Evolutionary conservation across 2,888 invertebrate species (phyloP).

Genomic region (Marronus borbonicus): DNA sequence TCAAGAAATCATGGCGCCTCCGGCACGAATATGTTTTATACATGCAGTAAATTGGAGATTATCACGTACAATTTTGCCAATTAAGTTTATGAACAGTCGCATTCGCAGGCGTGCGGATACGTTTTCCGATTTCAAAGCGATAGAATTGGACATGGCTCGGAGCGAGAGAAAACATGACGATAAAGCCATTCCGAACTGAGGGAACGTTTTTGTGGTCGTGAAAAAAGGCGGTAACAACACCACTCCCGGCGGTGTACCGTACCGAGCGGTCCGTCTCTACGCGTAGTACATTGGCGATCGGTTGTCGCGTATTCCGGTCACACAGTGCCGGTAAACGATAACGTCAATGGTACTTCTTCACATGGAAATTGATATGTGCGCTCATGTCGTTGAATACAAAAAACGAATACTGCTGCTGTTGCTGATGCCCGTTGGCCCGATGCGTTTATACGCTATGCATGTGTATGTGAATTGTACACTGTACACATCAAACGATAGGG

Average conservation of each 20-base stretch:
- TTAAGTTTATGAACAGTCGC: no score
- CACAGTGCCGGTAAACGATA: conserved; percentile 19
- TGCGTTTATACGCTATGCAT: conserved; percentile 1
- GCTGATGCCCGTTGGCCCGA: conserved; percentile 15
- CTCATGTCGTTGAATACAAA: conserved; percentile 33
- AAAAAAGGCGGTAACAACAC: conserved; percentile 24
- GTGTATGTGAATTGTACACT: conserved; percentile 1
- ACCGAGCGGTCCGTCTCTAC: not conserved
- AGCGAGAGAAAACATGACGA: conserved; percentile 1
- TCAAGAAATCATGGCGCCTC: no score
- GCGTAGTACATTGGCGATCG: conserved; percentile 8
- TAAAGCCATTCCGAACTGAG: conserved; percentile 33
- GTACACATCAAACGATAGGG: conserved; percentile 28
- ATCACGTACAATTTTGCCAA: no score
- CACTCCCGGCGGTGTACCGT: conserved; percentile 1
- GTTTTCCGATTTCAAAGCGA: conserved; percentile 21
- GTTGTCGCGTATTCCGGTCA: conserved; percentile 27
- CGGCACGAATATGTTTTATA: no score
- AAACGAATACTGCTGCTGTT: not conserved
- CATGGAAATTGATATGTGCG: conserved; percentile 46
- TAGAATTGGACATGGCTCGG: conserved; percentile 9
- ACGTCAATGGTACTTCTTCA: conserved; percentile 45
- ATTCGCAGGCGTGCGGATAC: not conserved
- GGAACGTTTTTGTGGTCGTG: conserved; percentile 7
- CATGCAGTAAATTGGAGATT: no score